Evolutionary conservation across 2,888 invertebrate species (phyloP).

Genomic region (Rhagonycha fulva): DNA sequence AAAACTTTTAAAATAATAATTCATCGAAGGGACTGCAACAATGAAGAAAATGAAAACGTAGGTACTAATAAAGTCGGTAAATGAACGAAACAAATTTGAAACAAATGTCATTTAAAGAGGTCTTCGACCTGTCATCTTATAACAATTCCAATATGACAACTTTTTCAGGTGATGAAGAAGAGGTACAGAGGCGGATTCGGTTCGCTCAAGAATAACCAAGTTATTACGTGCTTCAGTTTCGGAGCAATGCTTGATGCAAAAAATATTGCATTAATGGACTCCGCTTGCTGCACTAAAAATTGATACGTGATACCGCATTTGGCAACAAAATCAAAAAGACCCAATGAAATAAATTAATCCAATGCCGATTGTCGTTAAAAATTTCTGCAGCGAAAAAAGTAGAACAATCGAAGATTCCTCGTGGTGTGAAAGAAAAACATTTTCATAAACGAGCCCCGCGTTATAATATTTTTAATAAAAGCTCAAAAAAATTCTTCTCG

Average conservation of each 20-base stretch:
- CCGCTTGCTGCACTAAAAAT: constrained; percentile 36
- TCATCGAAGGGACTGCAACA: not conserved
- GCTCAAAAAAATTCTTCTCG: too few species aligned
- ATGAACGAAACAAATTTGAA: constrained; percentile 23
- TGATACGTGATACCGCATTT: constrained; percentile 39
- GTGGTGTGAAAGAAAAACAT: not conserved
- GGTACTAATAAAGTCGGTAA: constrained; percentile 6
- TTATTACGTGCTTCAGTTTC: constrained; percentile 42
- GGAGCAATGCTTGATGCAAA: constrained; percentile 45
- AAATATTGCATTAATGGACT: constrained; percentile 43
- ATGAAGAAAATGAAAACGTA: not conserved
- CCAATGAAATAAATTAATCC: constrained; percentile 26
- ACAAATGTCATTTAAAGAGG: constrained; percentile 31
- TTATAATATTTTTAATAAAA: not conserved
- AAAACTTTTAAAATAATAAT: constrained; percentile 3
- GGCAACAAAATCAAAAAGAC: constrained; percentile 42
- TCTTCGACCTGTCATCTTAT: constrained; percentile 34
- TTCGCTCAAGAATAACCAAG: constrained; percentile 31
- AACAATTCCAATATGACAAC: constrained; percentile 36
- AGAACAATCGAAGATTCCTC: not conserved
- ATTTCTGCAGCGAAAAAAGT: not conserved
- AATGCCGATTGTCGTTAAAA: not conserved
- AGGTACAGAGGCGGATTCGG: constrained; percentile 26
- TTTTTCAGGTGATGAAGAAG: constrained; percentile 34
- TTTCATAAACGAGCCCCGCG: not conserved